Percentiles rank a stretch among this genome's conserved stretches.
Conservation (phyloP, 2,797 vertebrate genomes). For the Microctenopoma lineatum region DNA sequence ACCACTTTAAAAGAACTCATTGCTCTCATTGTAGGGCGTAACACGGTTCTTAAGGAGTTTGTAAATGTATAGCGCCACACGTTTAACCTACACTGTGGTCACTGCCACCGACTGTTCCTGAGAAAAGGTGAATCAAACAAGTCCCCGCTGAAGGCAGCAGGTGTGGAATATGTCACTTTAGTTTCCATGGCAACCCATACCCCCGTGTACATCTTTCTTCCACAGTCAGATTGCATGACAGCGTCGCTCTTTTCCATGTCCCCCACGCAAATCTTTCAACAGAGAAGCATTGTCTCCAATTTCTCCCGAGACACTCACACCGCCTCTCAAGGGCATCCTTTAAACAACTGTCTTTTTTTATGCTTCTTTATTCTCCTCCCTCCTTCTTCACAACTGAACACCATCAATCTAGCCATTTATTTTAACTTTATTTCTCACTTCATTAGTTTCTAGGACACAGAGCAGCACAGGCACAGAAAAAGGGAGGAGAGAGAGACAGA, state of each 20-base stretch:
- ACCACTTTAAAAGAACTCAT: constrained; percentile 30
- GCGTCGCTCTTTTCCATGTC: background rate
- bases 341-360: constrained; percentile 71
- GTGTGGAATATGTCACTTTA: constrained; percentile 18
- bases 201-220: constrained; percentile 3
- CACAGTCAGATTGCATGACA: background rate
- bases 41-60: constrained; percentile 2
- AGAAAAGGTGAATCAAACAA: constrained; percentile 26
- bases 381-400: constrained; percentile 61
- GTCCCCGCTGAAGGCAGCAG: background rate
- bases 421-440: constrained; percentile 84
- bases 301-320: constrained; percentile 30
- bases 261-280: background rate
- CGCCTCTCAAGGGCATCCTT: constrained; percentile 73
- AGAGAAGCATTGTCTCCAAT: constrained; percentile 20
- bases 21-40: constrained; percentile 6
- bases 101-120: background rate
- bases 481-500: background rate
- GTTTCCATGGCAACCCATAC: constrained; percentile 62
- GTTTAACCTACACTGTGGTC: constrained; percentile 18
- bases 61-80: constrained; percentile 23
- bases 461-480: constrained; percentile 41
- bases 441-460: constrained; percentile 82
- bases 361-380: constrained; percentile 54
- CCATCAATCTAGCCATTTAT: constrained; percentile 80